Percentiles rank a stretch among this genome's conserved stretches.
phyloP scores from a whole-genome alignment of 2,797 vertebrate genomes.

The Tachyglossus aculeatus region DNA sequence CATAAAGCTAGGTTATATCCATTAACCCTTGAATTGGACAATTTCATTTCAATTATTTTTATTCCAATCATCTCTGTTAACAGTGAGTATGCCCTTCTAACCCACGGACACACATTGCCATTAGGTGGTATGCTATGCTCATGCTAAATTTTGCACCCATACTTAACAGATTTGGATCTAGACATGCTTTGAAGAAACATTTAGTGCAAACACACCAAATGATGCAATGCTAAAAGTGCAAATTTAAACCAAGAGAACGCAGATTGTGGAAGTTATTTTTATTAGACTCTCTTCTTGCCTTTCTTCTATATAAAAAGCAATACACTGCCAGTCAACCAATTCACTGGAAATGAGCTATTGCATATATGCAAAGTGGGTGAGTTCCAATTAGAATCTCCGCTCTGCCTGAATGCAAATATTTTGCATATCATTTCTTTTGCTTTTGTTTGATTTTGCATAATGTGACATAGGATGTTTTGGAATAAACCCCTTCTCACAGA shows the following conservation, averaged over 20 bases:
- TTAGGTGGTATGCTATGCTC: too few species aligned
- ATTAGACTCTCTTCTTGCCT: neutral
- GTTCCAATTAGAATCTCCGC: neutral
- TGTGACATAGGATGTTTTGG: neutral
- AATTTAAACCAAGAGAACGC: slow-evolving; percentile 2
- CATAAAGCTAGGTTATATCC: too few species aligned
- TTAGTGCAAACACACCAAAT: slow-evolving; percentile 19
- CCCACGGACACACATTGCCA: too few species aligned
- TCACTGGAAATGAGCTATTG: slow-evolving; percentile 1
- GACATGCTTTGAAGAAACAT: neutral
- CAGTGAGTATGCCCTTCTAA: too few species aligned
- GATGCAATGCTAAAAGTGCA: slow-evolving; percentile 20
- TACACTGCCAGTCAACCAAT: slow-evolving; percentile 25
- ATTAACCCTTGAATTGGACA: too few species aligned
- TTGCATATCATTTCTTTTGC: slow-evolving; percentile 3
- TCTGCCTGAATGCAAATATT: neutral
- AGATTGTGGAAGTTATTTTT: neutral
- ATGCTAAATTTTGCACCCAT: too few species aligned
- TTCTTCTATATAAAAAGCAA: slow-evolving; percentile 21
- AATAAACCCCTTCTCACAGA: neutral
- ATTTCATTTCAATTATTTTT: too few species aligned
- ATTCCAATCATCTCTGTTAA: too few species aligned
- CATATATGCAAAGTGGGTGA: slow-evolving; percentile 12
- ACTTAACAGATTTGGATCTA: neutral
- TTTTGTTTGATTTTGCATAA: neutral